Evolutionary conservation across 1,140 invertebrate species (phyloP).

Genomic region (Proctacanthus coquilletti): DNA sequence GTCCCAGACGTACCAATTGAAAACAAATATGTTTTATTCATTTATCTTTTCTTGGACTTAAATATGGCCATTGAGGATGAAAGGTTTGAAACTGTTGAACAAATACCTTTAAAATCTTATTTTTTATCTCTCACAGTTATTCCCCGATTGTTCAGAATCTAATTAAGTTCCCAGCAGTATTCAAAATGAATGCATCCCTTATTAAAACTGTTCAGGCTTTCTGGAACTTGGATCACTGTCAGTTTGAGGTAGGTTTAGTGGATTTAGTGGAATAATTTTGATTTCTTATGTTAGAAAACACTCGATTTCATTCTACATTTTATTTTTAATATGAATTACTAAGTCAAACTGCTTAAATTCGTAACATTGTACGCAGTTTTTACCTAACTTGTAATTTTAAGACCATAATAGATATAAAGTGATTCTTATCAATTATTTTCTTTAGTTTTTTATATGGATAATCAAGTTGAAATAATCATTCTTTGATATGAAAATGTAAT

Average conservation of each 20-base stretch:
- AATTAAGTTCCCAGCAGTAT: slow-evolving; percentile 58
- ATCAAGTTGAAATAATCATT: too few relatives aligned
- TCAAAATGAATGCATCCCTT: slow-evolving; percentile 48
- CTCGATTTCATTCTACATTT: too few relatives aligned
- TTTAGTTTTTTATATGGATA: too few relatives aligned
- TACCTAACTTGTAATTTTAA: too few relatives aligned
- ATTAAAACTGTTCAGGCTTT: slow-evolving; percentile 66
- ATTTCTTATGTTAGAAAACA: too few relatives aligned
- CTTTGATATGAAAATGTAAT: too few relatives aligned
- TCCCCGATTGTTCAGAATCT: slow-evolving; percentile 42
- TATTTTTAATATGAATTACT: too few relatives aligned
- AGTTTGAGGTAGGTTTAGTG: slow-evolving; percentile 38
- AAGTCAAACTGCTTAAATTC: too few relatives aligned
- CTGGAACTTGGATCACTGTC: slow-evolving; percentile 71
- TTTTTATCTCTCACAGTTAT: slow-evolving; percentile 23
- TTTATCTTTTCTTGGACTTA: slow-evolving; percentile 71
- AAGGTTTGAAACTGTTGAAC: slow-evolving; percentile 3
- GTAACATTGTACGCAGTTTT: too few relatives aligned
- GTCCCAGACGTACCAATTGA: slow-evolving; percentile 42
- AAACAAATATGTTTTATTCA: slow-evolving; percentile 58
- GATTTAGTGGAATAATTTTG: neutral
- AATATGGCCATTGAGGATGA: slow-evolving; percentile 40
- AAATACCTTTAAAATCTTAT: slow-evolving; percentile 3
- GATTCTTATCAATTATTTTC: too few relatives aligned
- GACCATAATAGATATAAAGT: too few relatives aligned